Base-by-base conservation (phyloP, 2,888 invertebrate genomes). In the Pseudanteris insignis region DNA sequence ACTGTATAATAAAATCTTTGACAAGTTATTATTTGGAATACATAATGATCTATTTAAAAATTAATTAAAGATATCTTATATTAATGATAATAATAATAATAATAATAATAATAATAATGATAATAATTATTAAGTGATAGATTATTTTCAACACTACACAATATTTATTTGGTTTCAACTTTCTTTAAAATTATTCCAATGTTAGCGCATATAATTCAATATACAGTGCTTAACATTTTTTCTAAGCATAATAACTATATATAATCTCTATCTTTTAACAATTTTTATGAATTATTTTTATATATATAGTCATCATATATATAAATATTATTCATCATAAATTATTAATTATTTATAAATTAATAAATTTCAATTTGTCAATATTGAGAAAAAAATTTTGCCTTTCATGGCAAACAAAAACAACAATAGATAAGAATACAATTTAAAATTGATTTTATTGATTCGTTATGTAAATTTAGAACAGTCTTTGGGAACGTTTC, bases 401-500 rank as follows among this genome's bases (percentile, higher is more conserved):
- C 15, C 28, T 46, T 4, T 11, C 30, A 48, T 32, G 36, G 10
- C 50, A 50, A 58, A 24, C 34, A 44, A 38, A 58, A 50, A 32
- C 13, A 40, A 30, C 41, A 38, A 58, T 37, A 50, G 38, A 29
- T n/a, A n/a, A n/a, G n/a, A n/a, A n/a, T 58, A 46, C 38, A 58
- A 28, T 44, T 44, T 32, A 37, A 50, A 50, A 50, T 25, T 32
- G 34, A 51, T 40, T 58, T 58, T 51, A 46, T 58, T 58, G 10
- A 41, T 36, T 30, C 30, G 12, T 30, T 26, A 32, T 58, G 38
- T 58, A 38, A 57, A 58, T 50, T 58, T 58, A 58, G 50, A 58
- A 50, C 58, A 50, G 50, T 58, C 58, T 58, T 58, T 58, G 58
- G 58, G 58, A 58, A 50, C 58, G 58, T 58, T 58, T 58, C 58